A percentile compares a stretch with the other conserved stretches of the same genome.
Evolutionary conservation across 37 sponge, comb jelly and placozoan species (phyloP).

Genomic region (Geodia barretti): DNA sequence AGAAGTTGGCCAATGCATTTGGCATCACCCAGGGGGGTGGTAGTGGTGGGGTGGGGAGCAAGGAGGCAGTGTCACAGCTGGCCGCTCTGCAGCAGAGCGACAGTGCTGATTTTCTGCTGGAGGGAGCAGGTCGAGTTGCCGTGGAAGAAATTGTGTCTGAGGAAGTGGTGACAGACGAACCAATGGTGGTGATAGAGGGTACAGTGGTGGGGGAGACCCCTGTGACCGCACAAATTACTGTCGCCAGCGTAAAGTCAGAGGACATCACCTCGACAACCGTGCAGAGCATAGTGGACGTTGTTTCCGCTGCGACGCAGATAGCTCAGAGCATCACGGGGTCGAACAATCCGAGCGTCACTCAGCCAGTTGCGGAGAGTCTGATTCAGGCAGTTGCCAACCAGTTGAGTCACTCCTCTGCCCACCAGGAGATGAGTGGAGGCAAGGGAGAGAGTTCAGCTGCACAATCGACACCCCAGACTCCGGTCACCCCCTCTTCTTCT

Average conservation of each 20-base stretch:
- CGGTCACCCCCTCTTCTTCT: neutral
- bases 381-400: neutral
- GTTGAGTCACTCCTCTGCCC: neutral
- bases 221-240: neutral
- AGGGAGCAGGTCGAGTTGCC: constrained; percentile 33
- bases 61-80: constrained; percentile 56
- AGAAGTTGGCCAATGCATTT: constrained; percentile 73
- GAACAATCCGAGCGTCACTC: neutral
- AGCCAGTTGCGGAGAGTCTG: neutral
- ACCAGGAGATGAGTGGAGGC: neutral
- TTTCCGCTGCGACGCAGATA: neutral
- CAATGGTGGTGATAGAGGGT: constrained; percentile 63
- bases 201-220: neutral
- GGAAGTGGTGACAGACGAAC: constrained; percentile 74
- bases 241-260: neutral
- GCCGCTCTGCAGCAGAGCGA: constrained; percentile 47
- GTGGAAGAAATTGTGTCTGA: constrained; percentile 67
- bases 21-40: constrained; percentile 17
- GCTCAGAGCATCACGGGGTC: neutral
- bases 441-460: neutral
- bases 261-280: neutral
- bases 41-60: constrained; percentile 25
- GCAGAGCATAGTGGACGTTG: neutral
- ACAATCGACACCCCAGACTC: neutral
- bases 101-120: constrained; percentile 39